A percentile compares a stretch with the other conserved stretches of the same genome.
These are phyloP conservation scores for Diachasmimorpha longicaudata DNA, from an alignment of 1,140 invertebrate species.

Conservation along the genomic window DNA sequence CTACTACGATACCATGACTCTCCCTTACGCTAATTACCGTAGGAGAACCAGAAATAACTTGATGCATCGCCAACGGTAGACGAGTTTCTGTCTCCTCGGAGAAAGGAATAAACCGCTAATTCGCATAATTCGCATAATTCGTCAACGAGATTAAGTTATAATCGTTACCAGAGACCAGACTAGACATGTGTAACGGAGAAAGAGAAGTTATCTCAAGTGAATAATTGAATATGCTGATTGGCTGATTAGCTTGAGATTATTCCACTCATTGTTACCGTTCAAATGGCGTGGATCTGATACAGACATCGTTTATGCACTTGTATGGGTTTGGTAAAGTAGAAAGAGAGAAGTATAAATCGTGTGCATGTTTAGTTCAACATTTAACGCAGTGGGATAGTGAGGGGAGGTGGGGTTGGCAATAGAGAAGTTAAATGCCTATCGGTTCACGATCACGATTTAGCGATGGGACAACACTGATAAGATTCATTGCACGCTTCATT, in stretches of 20 bases:
- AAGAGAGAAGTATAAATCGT: slow-evolving; percentile 19
- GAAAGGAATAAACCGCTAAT: not conserved
- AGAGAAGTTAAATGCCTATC: slow-evolving; percentile 31
- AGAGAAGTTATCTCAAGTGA: slow-evolving; percentile 19
- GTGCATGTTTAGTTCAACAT: slow-evolving; percentile 19
- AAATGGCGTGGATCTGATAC: slow-evolving; percentile 34
- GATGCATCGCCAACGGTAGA: not conserved
- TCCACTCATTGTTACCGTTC: slow-evolving; percentile 33
- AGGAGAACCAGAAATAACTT: slow-evolving; percentile 5
- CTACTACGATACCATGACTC: not conserved
- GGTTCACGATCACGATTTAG: slow-evolving; percentile 16
- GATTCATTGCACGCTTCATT: slow-evolving; percentile 21
- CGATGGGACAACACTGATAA: slow-evolving; percentile 22
- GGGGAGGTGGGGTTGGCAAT: slow-evolving; percentile 8
- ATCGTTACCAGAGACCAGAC: not conserved
- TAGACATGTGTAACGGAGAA: not conserved
- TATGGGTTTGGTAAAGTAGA: not conserved
- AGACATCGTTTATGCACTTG: slow-evolving; percentile 7
- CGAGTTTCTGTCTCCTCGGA: not conserved
- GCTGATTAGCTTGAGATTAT: slow-evolving; percentile 36
- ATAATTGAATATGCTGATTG: slow-evolving; percentile 39
- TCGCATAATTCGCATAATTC: not conserved
- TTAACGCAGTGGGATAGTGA: too few species aligned
- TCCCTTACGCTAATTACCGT: slow-evolving; percentile 16
- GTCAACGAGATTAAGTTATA: not conserved